Evolutionary conservation across 2,888 invertebrate species (phyloP), one percentile per base, ranked within the genome.

Genomic region (Meiosimyza platycephala): DNA sequence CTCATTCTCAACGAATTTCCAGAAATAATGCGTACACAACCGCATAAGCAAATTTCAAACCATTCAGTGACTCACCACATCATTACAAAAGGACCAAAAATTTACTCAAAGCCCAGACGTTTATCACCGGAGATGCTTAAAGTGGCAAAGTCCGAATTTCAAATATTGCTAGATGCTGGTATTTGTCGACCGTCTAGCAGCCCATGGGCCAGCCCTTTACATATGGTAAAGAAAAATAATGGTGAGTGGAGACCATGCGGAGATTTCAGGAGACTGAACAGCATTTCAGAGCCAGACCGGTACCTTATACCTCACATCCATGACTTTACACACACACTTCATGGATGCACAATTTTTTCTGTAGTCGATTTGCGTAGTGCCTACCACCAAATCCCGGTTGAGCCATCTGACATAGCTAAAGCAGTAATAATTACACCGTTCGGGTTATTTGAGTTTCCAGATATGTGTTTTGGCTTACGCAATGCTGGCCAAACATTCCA

Each of bases 231-330:
- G n/a, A 13, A 78, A 1, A 79, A 87, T 28, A 74, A 79, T n/a
- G 87, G 87, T 0, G 84, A 87, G 9, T 85, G 85, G 55, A 85
- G n/a, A n/a, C n/a, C n/a, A n/a, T n/a, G n/a, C n/a, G 82, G 83
- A 22, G 64, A 16, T 72, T 84, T 3, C 82, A 83, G 72, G 66
- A 72, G 2, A 50, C 62, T 22, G 0, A 76, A 76, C 18, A 67
- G 67, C 40, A 60, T 71, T 9, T 85, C 84, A 0, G 72, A 80
- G 4, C 83, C 84, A 0, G 84, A 86, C 83, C 69, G 74, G 1
- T 77, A 77, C 48, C 75, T 74, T 7, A 67, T 76, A 2, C 77
- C 72, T 1, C 74, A 72, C 33, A 40, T 77, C 9, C 72, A 74
- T 15, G 75, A 76, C 57, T 74, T 75, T n/a, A 63, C 63, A 0